Evolutionary conservation across 1,140 invertebrate genomes (phyloP), one percentile per base, ranked within the genome.

Genomic region (Drosophila novamexicana): DNA sequence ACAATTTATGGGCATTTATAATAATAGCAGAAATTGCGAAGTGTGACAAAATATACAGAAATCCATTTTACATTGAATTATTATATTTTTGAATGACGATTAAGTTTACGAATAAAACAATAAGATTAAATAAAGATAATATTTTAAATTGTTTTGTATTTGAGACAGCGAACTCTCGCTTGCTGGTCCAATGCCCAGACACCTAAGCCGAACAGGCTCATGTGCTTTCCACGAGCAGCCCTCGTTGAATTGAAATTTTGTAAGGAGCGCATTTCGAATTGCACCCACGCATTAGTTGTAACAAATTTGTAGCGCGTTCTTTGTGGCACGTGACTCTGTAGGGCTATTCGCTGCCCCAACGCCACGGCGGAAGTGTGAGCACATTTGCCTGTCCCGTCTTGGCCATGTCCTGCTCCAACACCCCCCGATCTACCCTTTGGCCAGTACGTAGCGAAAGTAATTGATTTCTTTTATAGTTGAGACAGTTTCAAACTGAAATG

Each of bases 391-490:
- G 29, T n/a, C 22, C 54, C 37, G 44, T 47, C 57, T 54, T 54
- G 52, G 9, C 49, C 62, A 67, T 22, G 7, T 36, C 37, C 62
- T 50, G 14, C 22, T 29, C 22, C 22, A 29, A 29, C 29, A 36
- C 12, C 39, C 14, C 29, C 32, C 9, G 0, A 40, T 16, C 16
- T 34, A 3, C 10, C 3, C 22, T 8, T 12, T 32, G 32, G 36
- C 53, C 72, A 66, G 56, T 73, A 40, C 64, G 50, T 71, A 84
- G 84, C 80, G 85, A 89, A 89, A 89, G 84, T 89, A 89, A 89
- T 89, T 89, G 84, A 89, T 89, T 89, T 89, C 84, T 88, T 89
- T 89, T 89, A 89, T 80, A 89, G 80, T 84, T 89, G 84, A 89
- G 84, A 89, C 84, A 84, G 84, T 89, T 89, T 89, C 80, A 52